Evolutionary conservation across 2,888 invertebrate species (phyloP), one percentile per base, ranked within the genome.

Genomic region (Apotomis betuletana): DNA sequence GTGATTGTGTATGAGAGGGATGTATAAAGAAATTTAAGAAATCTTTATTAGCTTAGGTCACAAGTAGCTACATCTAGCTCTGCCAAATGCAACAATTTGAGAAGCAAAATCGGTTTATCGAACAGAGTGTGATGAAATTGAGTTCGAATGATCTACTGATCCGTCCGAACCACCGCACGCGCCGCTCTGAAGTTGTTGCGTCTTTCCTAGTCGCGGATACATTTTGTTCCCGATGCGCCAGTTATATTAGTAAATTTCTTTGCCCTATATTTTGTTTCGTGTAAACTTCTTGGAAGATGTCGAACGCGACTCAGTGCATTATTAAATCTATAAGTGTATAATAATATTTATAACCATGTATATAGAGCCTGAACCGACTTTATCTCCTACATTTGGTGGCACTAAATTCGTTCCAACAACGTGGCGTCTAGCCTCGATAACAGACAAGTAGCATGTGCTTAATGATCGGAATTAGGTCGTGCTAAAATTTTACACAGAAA

Each of bases 301-400:
- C 41, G 58, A 59, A 59, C 49, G 5, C n/a, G 58, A 59, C 51
- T 13, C 51, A 13, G 67, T 67, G 67, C 67, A 51, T 51, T 67
- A 51, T 51, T 67, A 67, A 67, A 67, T 59, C 58, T 65, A 65
- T 67, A 59, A 49, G 67, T 67, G 67, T 67, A 67, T 65, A 65
- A 65, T 57, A 54, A 65, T 65, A 57, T 57, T 55, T 65, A 65
- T 57, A 67, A 67, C 59, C 58, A 67, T 67, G 67, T 67, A 59
- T 67, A 67, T 67, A 67, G 57, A 67, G 67, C 59, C 67, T 67
- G 15, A 51, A 67, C 65, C 55, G 46, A 65, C 65, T 65, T 67
- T 64, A 38, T 64, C 36, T 67, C 49, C 38, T 67, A 59, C 59
- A 67, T 67, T 67, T 67, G 67, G 67, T 67, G 67, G 67, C 67